Percentiles rank a stretch among this genome's conserved stretches.
Conservation (phyloP, 2,888 invertebrate genomes). For the Eurytoma californica region DNA sequence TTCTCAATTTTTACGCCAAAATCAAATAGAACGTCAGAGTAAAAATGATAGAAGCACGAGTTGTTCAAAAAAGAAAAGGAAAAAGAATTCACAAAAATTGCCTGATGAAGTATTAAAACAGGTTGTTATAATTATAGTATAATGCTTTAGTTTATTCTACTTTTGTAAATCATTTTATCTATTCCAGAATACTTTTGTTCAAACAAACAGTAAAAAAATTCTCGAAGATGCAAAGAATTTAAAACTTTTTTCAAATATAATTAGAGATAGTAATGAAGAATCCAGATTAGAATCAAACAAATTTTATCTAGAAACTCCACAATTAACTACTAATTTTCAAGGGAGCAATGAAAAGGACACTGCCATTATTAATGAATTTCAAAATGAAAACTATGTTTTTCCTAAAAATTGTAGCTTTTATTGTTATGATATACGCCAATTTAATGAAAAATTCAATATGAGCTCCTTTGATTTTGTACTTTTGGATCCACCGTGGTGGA, state of each 20-base stretch:
- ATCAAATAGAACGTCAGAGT: constrained; percentile 61
- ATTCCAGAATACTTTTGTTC: constrained; percentile 68
- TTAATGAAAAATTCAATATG: constrained; percentile 76
- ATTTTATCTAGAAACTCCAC: constrained; percentile 73
- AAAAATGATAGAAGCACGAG: constrained; percentile 60
- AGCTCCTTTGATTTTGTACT: constrained; percentile 86
- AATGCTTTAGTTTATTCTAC: not conserved
- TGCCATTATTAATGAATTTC: constrained; percentile 76
- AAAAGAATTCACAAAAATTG: constrained; percentile 51
- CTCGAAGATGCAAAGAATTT: constrained; percentile 60
- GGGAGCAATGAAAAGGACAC: constrained; percentile 79
- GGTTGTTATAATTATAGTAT: constrained; percentile 56
- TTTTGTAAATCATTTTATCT: constrained; percentile 12
- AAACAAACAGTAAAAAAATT: constrained; percentile 62
- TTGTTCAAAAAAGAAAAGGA: constrained; percentile 69
- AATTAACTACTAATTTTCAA: constrained; percentile 68
- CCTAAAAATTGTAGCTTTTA: constrained; percentile 82
- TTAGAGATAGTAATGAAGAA: constrained; percentile 69
- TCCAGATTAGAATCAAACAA: constrained; percentile 71
- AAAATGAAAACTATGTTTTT: constrained; percentile 79
- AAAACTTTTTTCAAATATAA: constrained; percentile 61
- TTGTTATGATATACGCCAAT: constrained; percentile 81
- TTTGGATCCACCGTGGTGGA: constrained; percentile 97
- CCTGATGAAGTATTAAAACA: constrained; percentile 63
- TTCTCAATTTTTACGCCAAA: constrained; percentile 72